Percentiles rank a stretch among this genome's conserved stretches.
Evolutionary conservation across 2,113 vertebrate species (phyloP).

Genomic region (Spilogale gracilis): DNA sequence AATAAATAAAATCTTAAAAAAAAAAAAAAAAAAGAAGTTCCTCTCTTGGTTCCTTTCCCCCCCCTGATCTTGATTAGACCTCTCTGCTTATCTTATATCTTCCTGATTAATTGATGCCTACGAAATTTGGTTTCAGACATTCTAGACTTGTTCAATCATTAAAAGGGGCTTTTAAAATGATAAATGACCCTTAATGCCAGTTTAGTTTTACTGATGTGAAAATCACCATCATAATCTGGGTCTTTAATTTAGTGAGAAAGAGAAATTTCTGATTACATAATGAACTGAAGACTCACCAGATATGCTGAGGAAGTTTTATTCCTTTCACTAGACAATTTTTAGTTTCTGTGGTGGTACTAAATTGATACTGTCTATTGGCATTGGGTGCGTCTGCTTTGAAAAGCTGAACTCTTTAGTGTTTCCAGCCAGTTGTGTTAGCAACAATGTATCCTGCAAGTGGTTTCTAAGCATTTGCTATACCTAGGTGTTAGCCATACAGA

Average conservation of each 20-base stretch:
- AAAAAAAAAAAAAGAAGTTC: too few species aligned
- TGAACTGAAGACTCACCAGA: background rate
- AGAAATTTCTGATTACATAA: background rate
- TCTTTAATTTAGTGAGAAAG: background rate
- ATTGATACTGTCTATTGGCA: background rate
- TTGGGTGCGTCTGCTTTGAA: background rate
- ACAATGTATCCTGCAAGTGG: background rate
- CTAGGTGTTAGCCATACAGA: background rate
- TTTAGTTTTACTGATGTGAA: constrained; percentile 17
- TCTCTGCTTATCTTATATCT: background rate
- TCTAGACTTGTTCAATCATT: constrained; percentile 7
- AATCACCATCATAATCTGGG: background rate
- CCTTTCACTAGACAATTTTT: background rate
- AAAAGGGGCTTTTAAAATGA: background rate
- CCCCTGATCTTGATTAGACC: background rate
- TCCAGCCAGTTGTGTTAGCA: background rate
- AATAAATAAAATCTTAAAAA: too few species aligned
- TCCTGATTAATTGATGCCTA: background rate
- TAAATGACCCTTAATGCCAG: background rate
- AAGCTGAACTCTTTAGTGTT: background rate
- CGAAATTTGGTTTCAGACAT: background rate
- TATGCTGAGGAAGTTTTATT: background rate
- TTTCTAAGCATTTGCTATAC: background rate
- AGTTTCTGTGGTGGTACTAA: background rate
- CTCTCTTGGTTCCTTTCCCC: background rate